Base-by-base conservation (phyloP, 2,113 vertebrate genomes). In the Misgurnus anguillicaudatus region DNA sequence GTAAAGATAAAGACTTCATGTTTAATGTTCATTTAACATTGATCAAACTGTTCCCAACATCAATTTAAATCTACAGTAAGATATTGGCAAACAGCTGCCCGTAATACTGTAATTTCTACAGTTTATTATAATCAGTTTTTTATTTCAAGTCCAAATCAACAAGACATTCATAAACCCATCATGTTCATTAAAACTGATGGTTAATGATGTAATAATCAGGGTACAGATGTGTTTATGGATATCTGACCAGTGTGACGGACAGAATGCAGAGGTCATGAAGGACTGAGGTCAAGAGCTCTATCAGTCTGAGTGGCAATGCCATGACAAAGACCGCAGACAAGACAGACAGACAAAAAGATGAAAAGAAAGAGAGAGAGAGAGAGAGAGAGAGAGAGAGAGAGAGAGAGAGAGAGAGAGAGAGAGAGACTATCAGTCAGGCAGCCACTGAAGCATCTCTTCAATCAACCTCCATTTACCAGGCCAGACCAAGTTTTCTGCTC, bases 291-390 rank as follows among this genome's bases (percentile, higher is more conserved):
- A 85, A 81, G 79, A 76, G 84, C 83, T 85, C 85, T 75, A 68
- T 86, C 82, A 85, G 83, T 83, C 80, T 89, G 86, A 86, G 70
- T 85, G 87, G 85, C 84, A 85, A 84, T 87, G 83, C 39, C 85
- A 82, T 85, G 80, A 87, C 80, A 75, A 85, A 83, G 80, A 79
- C 36, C 73, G 81, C 31, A 61, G 79, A 39, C 67, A 73, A 39
- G 51, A 19, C 31, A 41, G 21, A 47, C 21, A 62, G n/a, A 39
- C 9, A 61, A 17, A 74, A 47, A 58, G 64, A n/a, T n/a, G n/a
- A n/a, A 70, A 38, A 81, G 5, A 19, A 36, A 13, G 11, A 51
- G 39, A 63, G 41, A 24, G 24, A 63, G n/a, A 75, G 48, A 51
- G 21, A 66, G 13, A 76, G 53, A 19, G 10, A 51, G 31, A 9